A percentile compares a stretch with the other conserved stretches of the same genome.
phyloP scores from a whole-genome alignment of 2,888 invertebrate species.

The Cistogaster globosa region DNA sequence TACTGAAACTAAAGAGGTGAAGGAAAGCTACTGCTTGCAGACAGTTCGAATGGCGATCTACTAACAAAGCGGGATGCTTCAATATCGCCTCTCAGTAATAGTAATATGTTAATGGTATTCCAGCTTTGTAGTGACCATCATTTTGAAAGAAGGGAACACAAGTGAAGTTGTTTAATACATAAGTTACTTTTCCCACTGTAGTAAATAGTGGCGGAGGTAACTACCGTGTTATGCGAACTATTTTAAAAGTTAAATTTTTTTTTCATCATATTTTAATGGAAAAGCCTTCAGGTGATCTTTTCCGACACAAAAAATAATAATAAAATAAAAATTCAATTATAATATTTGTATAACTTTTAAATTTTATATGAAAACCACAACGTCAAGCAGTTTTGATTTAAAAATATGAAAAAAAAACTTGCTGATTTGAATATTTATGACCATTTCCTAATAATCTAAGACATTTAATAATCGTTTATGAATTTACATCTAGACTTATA shows the following conservation, averaged over 20 bases:
- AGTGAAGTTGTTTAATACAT: no score
- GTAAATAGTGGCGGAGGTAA: neutral
- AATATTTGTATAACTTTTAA: constrained; percentile 42
- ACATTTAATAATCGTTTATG: constrained; percentile 43
- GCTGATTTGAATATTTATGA: constrained; percentile 42
- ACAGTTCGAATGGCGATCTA: no score
- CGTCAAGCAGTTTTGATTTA: neutral
- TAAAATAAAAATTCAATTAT: constrained; percentile 64
- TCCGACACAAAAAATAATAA: constrained; percentile 7
- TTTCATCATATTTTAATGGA: constrained; percentile 52
- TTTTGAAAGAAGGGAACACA: no score
- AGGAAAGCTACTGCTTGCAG: no score
- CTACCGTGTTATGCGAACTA: constrained; percentile 14
- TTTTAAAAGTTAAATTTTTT: constrained; percentile 31
- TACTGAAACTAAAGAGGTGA: no score
- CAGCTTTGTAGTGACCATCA: no score
- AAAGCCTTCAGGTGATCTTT: constrained; percentile 66
- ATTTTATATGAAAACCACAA: constrained; percentile 37
- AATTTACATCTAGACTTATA: constrained; percentile 8
- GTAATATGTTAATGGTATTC: no score
- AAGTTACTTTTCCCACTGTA: constrained; percentile 9
- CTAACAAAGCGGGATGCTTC: no score
- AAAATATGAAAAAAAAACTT: constrained; percentile 7
- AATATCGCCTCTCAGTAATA: no score
- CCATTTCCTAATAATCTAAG: constrained; percentile 56